Evolutionary conservation across 1,140 invertebrate genomes (phyloP).

Genomic region (Penaeus vannamei): DNA sequence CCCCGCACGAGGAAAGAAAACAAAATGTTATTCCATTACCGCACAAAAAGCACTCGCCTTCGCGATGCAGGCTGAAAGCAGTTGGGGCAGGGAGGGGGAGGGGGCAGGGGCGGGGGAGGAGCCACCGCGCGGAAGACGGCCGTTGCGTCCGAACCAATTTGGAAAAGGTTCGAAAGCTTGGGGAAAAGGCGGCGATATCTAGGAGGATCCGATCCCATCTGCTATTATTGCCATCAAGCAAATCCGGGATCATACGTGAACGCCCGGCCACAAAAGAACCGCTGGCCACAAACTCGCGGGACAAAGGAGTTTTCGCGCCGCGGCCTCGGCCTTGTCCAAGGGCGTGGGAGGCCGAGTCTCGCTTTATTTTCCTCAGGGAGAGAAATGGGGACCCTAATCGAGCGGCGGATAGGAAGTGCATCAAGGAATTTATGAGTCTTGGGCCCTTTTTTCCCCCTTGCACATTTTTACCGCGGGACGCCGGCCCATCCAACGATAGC

Average conservation of each 20-base stretch:
- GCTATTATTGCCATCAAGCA: slow-evolving; percentile 65
- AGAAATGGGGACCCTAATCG: slow-evolving; percentile 6
- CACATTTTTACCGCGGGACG: too few species aligned
- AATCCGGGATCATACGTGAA: slow-evolving; percentile 63
- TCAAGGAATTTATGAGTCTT: background rate
- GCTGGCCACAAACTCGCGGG: slow-evolving; percentile 58
- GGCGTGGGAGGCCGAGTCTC: background rate
- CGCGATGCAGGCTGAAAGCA: too few species aligned
- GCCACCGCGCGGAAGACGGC: background rate
- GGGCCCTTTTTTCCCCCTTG: background rate
- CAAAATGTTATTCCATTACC: too few species aligned
- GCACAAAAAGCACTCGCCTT: too few species aligned
- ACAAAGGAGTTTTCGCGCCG: slow-evolving; percentile 57
- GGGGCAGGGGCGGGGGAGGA: background rate
- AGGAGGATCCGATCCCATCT: slow-evolving; percentile 59
- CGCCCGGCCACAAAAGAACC: slow-evolving; percentile 59
- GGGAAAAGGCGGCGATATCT: slow-evolving; percentile 37
- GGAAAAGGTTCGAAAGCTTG: slow-evolving; percentile 3
- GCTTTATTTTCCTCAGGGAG: background rate
- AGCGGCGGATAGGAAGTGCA: background rate
- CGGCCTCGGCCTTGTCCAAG: slow-evolving; percentile 32
- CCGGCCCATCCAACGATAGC: too few species aligned
- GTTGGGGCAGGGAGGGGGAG: too few species aligned
- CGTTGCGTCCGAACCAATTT: slow-evolving; percentile 47
- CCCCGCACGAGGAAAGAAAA: too few species aligned